Conservation (phyloP, 2,113 vertebrate genomes). For the Embiotoca jacksoni region DNA sequence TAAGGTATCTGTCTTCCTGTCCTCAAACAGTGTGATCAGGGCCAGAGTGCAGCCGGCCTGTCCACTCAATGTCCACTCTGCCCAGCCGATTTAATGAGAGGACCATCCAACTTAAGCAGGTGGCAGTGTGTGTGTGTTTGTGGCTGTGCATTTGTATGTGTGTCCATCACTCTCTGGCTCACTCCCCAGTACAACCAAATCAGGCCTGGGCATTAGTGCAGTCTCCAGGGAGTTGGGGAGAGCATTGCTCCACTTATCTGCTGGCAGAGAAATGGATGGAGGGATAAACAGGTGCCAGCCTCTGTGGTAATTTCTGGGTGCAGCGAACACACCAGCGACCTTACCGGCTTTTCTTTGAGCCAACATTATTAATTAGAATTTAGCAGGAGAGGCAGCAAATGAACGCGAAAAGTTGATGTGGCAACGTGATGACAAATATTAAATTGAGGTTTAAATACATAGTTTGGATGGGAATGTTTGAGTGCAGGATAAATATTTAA, state of each 20-base stretch:
- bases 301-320: slow-evolving; percentile 48
- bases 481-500: slow-evolving; percentile 25
- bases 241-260: slow-evolving; percentile 67
- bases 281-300: slow-evolving; percentile 57
- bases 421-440: slow-evolving; percentile 1
- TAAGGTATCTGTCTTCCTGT: neutral
- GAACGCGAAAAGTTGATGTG: slow-evolving; percentile 9
- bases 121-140: slow-evolving; percentile 37
- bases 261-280: slow-evolving; percentile 63
- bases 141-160: slow-evolving; percentile 34
- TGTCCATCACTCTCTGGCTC: slow-evolving; percentile 51
- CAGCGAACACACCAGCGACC: slow-evolving; percentile 17
- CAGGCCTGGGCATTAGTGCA: slow-evolving; percentile 36
- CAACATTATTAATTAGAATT: slow-evolving; percentile 30
- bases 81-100: slow-evolving; percentile 46
- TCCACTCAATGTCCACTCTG: slow-evolving; percentile 43
- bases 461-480: slow-evolving; percentile 11
- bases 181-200: slow-evolving; percentile 62
- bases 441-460: slow-evolving; percentile 11
- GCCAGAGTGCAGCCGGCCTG: slow-evolving; percentile 18
- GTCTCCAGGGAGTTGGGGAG: slow-evolving; percentile 48
- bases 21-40: neutral
- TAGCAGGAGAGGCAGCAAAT: slow-evolving; percentile 20
- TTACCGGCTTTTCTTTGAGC: slow-evolving; percentile 14
- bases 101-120: slow-evolving; percentile 58